Percentiles rank a stretch among this genome's conserved stretches.
Evolutionary conservation across 1,140 invertebrate species (phyloP).

Genomic region (Atopsyche davidsoni): DNA sequence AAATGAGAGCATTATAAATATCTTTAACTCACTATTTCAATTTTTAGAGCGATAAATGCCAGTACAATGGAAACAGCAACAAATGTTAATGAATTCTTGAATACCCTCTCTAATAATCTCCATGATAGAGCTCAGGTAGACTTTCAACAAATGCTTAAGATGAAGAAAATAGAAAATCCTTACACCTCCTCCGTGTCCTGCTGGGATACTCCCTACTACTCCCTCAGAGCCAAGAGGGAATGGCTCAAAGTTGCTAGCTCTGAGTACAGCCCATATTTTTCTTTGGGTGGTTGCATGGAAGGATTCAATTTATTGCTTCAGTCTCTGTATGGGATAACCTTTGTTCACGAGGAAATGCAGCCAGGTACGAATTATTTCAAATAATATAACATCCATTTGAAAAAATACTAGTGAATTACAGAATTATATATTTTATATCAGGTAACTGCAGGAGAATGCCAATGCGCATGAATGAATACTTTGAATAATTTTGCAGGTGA

Average conservation of each 20-base stretch:
- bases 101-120: constrained; percentile 66
- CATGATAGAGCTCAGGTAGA: constrained; percentile 59
- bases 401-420: constrained; percentile 4
- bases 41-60: constrained; percentile 70
- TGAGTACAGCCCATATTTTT: constrained; percentile 86
- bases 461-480: neutral
- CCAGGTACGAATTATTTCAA: constrained; percentile 36
- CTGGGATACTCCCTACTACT: constrained; percentile 85
- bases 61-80: constrained; percentile 78
- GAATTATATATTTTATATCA: too few relatives aligned
- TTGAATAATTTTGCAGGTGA: constrained; percentile 63
- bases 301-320: constrained; percentile 83
- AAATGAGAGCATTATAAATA: neutral
- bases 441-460: neutral
- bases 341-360: constrained; percentile 64
- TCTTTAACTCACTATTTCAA: neutral
- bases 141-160: constrained; percentile 65
- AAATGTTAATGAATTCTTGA: constrained; percentile 73
- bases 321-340: constrained; percentile 70
- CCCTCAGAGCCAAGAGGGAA: constrained; percentile 61
- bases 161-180: constrained; percentile 58
- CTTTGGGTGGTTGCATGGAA: constrained; percentile 92
- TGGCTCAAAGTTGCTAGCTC: constrained; percentile 60
- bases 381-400: neutral
- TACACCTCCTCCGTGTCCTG: constrained; percentile 51